phyloP scores from a whole-genome alignment of 2,797 vertebrate genomes.

The Spinibarbus caldwelli region DNA sequence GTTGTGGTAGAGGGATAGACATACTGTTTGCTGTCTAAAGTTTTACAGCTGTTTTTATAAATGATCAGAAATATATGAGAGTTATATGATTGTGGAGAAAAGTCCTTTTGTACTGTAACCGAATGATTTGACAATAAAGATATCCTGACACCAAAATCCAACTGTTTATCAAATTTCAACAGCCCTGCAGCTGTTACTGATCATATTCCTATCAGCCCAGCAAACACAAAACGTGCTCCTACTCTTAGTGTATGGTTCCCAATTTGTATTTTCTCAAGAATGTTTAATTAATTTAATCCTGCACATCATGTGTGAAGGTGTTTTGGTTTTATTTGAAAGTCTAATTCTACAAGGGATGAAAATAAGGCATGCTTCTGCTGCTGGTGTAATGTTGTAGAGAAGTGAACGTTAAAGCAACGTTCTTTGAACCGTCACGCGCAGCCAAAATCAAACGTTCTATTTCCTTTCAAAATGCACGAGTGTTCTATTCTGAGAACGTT shows the following conservation, averaged over 20 bases:
- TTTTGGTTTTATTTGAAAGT: neutral
- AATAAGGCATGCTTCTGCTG: neutral
- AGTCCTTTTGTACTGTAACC: conserved; percentile 24
- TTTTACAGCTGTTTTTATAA: conserved; percentile 6
- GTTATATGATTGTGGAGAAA: neutral
- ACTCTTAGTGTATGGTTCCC: no score
- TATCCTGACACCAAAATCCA: neutral
- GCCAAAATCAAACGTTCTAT: neutral
- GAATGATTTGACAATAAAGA: conserved; percentile 44
- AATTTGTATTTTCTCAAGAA: no score
- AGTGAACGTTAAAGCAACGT: neutral
- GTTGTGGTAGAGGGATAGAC: conserved; percentile 8
- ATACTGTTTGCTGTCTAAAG: neutral
- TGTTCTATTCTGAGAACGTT: neutral
- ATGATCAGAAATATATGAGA: neutral
- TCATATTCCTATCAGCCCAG: no score
- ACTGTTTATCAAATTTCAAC: no score
- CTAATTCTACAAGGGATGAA: no score
- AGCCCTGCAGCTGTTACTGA: no score
- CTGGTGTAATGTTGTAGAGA: neutral
- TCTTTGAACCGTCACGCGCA: neutral
- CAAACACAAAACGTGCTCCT: no score
- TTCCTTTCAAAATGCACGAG: neutral
- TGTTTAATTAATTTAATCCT: neutral
- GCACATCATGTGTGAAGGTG: neutral